Evolutionary conservation across 2,113 vertebrate species (phyloP).

Genomic region (Leptodactylus fuscus): DNA sequence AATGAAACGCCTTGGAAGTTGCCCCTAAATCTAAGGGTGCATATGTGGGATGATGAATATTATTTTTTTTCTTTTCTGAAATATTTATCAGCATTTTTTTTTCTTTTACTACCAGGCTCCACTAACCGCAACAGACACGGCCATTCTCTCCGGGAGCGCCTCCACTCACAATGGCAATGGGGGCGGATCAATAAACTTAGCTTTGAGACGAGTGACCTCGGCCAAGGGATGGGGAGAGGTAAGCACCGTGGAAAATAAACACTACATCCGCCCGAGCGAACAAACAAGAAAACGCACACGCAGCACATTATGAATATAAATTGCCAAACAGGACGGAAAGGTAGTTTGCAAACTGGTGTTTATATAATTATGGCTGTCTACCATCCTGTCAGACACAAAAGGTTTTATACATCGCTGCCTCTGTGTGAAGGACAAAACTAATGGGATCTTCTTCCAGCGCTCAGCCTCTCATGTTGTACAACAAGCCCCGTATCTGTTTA

Average conservation of each 20-base stretch:
- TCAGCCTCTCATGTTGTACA: neutral
- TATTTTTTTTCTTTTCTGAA: neutral
- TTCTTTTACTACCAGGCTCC: conserved; percentile 81
- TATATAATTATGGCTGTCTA: conserved; percentile 53
- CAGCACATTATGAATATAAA: conserved; percentile 45
- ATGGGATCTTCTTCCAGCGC: conserved; percentile 39
- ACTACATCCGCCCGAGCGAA: neutral
- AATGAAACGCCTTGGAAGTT: too few relatives aligned
- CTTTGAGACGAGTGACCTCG: conserved; percentile 89
- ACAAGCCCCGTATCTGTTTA: conserved; percentile 7
- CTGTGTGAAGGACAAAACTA: conserved; percentile 54
- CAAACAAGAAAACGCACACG: conserved; percentile 12
- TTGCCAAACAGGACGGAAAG: conserved; percentile 29
- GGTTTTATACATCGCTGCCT: conserved; percentile 54
- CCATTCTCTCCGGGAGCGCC: conserved; percentile 93
- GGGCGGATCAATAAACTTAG: conserved; percentile 91
- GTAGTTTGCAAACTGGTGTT: conserved; percentile 55
- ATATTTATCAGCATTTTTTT: neutral
- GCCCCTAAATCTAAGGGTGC: too few relatives aligned
- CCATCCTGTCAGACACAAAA: conserved; percentile 53
- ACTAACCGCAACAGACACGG: conserved; percentile 92
- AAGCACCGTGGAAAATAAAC: conserved; percentile 58
- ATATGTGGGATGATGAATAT: neutral
- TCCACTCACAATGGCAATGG: conserved; percentile 97
- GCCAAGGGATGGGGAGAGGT: conserved; percentile 98